Percentiles rank a stretch among this genome's conserved stretches.
phyloP scores from a whole-genome alignment of 2,888 invertebrate genomes.

The Dryococelus australis region DNA sequence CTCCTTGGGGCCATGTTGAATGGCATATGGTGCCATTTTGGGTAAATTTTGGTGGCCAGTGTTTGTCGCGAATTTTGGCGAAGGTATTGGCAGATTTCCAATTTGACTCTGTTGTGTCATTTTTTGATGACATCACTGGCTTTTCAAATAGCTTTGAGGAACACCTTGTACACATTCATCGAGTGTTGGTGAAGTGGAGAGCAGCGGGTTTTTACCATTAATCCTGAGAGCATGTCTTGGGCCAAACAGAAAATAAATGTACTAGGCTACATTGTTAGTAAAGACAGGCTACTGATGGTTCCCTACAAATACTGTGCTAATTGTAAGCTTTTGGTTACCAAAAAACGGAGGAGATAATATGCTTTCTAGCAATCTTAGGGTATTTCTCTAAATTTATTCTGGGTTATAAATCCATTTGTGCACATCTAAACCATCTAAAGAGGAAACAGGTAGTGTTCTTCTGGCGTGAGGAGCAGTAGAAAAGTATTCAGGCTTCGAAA shows the following conservation, averaged over 20 bases:
- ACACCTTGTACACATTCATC: neutral
- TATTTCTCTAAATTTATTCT: too few relatives aligned
- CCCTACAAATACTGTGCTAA: neutral
- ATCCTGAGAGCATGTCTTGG: neutral
- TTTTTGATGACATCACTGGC: neutral
- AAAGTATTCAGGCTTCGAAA: too few relatives aligned
- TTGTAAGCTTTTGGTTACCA: neutral
- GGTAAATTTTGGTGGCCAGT: too few relatives aligned
- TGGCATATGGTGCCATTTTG: neutral
- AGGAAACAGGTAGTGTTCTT: too few relatives aligned
- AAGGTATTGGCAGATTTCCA: too few relatives aligned
- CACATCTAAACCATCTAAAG: too few relatives aligned
- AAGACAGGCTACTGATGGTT: neutral
- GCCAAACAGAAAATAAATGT: neutral
- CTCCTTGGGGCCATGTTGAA: neutral
- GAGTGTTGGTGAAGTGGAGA: neutral
- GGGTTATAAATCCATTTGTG: too few relatives aligned
- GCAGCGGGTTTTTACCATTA: neutral
- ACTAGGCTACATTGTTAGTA: neutral
- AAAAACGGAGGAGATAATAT: neutral
- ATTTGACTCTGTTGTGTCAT: neutral
- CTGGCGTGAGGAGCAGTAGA: too few relatives aligned
- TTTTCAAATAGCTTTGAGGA: neutral
- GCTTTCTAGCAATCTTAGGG: neutral
- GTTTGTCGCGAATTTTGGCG: too few relatives aligned